These are phyloP conservation scores for Rugalucina vietnamica DNA, from an alignment of 2,888 invertebrate species.

Conservation along the genomic window DNA sequence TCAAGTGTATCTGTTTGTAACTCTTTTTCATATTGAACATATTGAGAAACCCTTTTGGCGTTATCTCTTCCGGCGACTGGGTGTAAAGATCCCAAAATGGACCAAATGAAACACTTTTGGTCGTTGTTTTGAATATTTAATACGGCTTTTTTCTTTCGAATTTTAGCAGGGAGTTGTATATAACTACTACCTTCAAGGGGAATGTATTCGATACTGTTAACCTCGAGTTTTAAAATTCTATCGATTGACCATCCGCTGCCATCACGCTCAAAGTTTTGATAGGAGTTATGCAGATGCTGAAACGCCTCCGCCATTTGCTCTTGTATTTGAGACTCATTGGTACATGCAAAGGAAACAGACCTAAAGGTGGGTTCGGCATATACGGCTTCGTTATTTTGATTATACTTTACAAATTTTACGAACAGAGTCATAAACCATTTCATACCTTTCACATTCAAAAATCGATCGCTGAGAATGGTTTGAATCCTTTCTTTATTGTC, in stretches of 20 bases:
- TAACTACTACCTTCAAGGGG: conserved; percentile 49
- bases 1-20: conserved; percentile 36
- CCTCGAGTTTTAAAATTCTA: conserved; percentile 42
- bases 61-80: conserved; percentile 14
- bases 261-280: conserved; percentile 50
- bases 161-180: conserved; percentile 30
- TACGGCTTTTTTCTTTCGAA: conserved; percentile 42
- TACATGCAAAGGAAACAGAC: conserved; percentile 9
- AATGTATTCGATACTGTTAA: conserved; percentile 37
- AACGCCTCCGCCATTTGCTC: conserved; percentile 29
- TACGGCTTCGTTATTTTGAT: conserved; percentile 43
- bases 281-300: conserved; percentile 22
- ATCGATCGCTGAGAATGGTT: background rate
- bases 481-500: conserved; percentile 24
- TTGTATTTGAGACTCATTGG: conserved; percentile 36
- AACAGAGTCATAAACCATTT: conserved; percentile 57
- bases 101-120: conserved; percentile 53
- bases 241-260: conserved; percentile 41
- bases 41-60: conserved; percentile 28
- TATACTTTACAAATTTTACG: conserved; percentile 31
- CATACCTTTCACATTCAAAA: conserved; percentile 36
- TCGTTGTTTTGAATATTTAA: conserved; percentile 52
- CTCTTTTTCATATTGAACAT: conserved; percentile 34
- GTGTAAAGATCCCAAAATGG: conserved; percentile 38
- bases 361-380: conserved; percentile 51